phyloP scores from a whole-genome alignment of 2,113 vertebrate species.

The chimpanzee (Pan troglodytes) region NHGRI_mPanTro3-v2.1_pri NC_072417.2:92206501-92207000 shows the following conservation, averaged over 20 bases:
- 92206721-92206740: neutral
- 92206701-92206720: neutral
- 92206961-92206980: neutral
- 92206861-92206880: rapidly evolving
- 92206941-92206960: neutral
- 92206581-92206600: rapidly evolving
- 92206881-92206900: rapidly evolving
- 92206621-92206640: no score
- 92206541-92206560: rapidly evolving
- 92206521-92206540: rapidly evolving
- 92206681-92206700: neutral
- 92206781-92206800: neutral
- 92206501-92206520: neutral
- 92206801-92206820: neutral
- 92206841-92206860: rapidly evolving
- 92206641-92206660: neutral
- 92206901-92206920: rapidly evolving
- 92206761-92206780: neutral
- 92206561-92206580: neutral
- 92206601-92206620: no score
- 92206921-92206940: neutral
- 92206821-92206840: rapidly evolving
- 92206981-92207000: no score
- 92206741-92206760: neutral
- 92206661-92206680: neutral